Base-by-base conservation (phyloP, 2,888 invertebrate species). In the Aspidiotus destructor region DNA sequence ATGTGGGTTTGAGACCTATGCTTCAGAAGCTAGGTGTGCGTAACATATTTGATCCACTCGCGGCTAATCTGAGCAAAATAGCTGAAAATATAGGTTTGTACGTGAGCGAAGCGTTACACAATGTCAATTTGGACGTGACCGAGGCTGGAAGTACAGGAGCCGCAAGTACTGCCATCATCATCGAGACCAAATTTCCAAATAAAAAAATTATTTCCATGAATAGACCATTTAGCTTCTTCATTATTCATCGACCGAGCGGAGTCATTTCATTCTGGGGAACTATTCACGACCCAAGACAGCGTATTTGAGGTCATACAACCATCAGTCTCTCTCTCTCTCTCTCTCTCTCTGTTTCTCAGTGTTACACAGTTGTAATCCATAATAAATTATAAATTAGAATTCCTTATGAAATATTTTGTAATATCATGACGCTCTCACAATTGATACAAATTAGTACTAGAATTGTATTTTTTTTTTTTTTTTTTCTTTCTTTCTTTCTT, bases 1-100 rank as follows among this genome's bases (percentile, higher is more conserved):
- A 80, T 0, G 73, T 83, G 3, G 80, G 82, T 72, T 76, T 89
- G 55, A 83, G 81, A 69, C 71, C 78, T 0, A 74, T 83, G 0
- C 42, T 90, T 3, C 76, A 81, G 71, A 75, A 76, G 5, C 75
- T 89, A 69, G 87, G 88, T 0, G 75, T 88, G 0, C 75, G 76
- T 2, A 81, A 85, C 0, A 78, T 91, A 70, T 91, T 92, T 75
- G 76, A 80, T 69, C 81, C 82, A 0, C 72, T 72, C 0, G 75
- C 77, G 62, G 85, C 87, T 0, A 87, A 89, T 77, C 81, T 91
- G 63, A 75, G 62, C 16, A 72, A 72, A 41, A 72, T 74, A 28
- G 67, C 68, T 15, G 62, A 69, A 41, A 41, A 62, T 16, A 67
- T 72, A 7, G 28, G 28, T 28, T 28, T 28, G 28, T 71, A 62